phyloP scores from a whole-genome alignment of 1,140 invertebrate species.

The Drosophila sp. region DNA sequence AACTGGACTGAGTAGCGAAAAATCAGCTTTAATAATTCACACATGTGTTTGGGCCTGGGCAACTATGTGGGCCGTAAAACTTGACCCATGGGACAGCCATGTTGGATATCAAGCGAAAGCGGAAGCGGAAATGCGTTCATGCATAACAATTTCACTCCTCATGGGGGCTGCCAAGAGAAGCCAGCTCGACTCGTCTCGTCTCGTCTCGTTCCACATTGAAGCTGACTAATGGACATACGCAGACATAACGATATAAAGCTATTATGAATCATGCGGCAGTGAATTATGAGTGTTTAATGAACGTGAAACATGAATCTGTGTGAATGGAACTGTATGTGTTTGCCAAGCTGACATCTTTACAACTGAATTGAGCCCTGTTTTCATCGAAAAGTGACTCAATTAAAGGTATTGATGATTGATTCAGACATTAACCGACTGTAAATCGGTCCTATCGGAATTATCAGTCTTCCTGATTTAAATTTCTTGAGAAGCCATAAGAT shows the following conservation, averaged over 20 bases:
- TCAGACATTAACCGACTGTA: too few relatives aligned
- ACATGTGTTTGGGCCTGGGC: not conserved
- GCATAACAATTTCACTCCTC: constrained; percentile 54
- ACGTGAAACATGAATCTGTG: constrained; percentile 1
- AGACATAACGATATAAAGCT: constrained; percentile 5
- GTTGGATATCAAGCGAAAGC: constrained; percentile 17
- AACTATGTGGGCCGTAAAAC: constrained; percentile 11
- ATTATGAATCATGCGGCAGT: constrained; percentile 24
- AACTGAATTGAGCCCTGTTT: not conserved
- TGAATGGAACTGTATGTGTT: not conserved
- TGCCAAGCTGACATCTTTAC: not conserved
- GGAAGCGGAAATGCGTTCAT: constrained; percentile 70
- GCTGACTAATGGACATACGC: constrained; percentile 28
- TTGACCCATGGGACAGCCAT: constrained; percentile 28
- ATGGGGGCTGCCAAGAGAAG: constrained; percentile 19
- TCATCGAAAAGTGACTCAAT: not conserved
- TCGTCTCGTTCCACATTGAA: constrained; percentile 3
- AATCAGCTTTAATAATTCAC: constrained; percentile 70
- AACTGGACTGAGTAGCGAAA: too few relatives aligned
- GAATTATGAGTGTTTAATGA: constrained; percentile 39
- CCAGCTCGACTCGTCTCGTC: constrained; percentile 14
- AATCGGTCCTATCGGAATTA: too few relatives aligned
- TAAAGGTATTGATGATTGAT: not conserved
- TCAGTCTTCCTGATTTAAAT: too few relatives aligned
- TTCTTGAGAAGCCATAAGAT: too few relatives aligned